Percentiles rank a stretch among this genome's conserved stretches.
These are phyloP conservation scores for Sander lucioperca DNA, from an alignment of 2,113 vertebrate species.

Conservation along the genomic window DNA sequence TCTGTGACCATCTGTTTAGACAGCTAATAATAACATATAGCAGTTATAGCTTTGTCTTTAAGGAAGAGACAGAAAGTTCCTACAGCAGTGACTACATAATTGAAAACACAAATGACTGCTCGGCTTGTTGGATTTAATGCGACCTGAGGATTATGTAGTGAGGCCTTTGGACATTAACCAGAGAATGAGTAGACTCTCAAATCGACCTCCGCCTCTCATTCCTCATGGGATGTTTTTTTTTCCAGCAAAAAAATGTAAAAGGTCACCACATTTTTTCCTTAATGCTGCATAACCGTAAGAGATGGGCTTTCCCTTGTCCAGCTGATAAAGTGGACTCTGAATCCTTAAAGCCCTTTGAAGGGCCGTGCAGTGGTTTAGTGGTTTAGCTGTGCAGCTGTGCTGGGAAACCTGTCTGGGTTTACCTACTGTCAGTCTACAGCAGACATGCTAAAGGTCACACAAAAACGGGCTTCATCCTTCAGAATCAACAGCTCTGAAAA, in stretches of 20 bases:
- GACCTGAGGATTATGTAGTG: slow-evolving; percentile 79
- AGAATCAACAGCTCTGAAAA: slow-evolving; percentile 17
- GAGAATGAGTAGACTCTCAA: slow-evolving; percentile 77
- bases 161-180: slow-evolving; percentile 83
- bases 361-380: slow-evolving; percentile 44
- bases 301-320: slow-evolving; percentile 80
- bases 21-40: slow-evolving; percentile 43
- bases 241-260: slow-evolving; percentile 76
- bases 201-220: slow-evolving; percentile 73
- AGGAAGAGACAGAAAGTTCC: slow-evolving; percentile 63
- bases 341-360: slow-evolving; percentile 83
- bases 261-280: slow-evolving; percentile 82
- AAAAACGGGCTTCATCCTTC: slow-evolving; percentile 6
- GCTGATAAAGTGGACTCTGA: slow-evolving; percentile 81
- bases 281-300: slow-evolving; percentile 75
- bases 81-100: slow-evolving; percentile 71
- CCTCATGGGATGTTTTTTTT: slow-evolving; percentile 64
- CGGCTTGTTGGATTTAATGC: slow-evolving; percentile 82
- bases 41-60: slow-evolving; percentile 44
- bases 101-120: slow-evolving; percentile 83
- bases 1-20: slow-evolving; percentile 39
- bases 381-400: slow-evolving; percentile 68
- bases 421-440: slow-evolving; percentile 47
- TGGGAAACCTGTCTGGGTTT: slow-evolving; percentile 52
- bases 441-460: slow-evolving; percentile 17